Base-by-base conservation (phyloP, 2,113 vertebrate genomes). In the Ammodytes dubius region DNA sequence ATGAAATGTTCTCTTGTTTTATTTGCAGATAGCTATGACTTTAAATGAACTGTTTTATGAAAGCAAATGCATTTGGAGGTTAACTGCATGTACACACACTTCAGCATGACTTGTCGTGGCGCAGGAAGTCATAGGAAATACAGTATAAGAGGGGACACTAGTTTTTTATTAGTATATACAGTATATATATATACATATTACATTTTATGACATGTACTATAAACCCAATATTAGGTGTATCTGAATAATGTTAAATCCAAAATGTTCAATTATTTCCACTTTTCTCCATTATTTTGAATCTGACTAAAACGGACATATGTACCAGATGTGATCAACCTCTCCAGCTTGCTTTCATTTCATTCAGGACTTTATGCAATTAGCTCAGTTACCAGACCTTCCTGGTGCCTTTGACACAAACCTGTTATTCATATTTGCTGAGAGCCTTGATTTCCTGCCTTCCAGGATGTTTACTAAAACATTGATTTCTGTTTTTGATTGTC, bases 401-500 rank as follows among this genome's bases (percentile, higher is more conserved):
- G 84, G 58, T 46, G 74, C 52, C 1, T 1, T 27, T 8, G 19
- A n/a, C 35, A 74, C 83, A 84, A 27, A 27, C 81, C 81, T 84
- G 83, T 54, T 80, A 82, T 71, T 64, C 73, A 74, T 84, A 15
- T 58, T 58, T 54, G 35, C 45, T 73, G 75, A 66, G 72, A 88
- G 81, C 57, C 35, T 77, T 56, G 17, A 70, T 67, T 59, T 80
- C 69, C 75, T 66, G 40, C 77, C 57, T 63, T 70, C 49, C 60
- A 85, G 68, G 60, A 70, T 66, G 63, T 73, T 84, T 7, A 64
- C 47, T 81, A 37, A 50, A 63, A 52, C 59, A 67, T 54, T 58
- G 74, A 87, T 79, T 74, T 59, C 70, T 67, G 71, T 83, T 87
- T 74, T 70, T 0, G 70, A 82, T 61, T 70, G 53, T 19, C 42